phyloP scores from a whole-genome alignment of 2,113 vertebrate genomes.

The Engystomops pustulosus region DNA sequence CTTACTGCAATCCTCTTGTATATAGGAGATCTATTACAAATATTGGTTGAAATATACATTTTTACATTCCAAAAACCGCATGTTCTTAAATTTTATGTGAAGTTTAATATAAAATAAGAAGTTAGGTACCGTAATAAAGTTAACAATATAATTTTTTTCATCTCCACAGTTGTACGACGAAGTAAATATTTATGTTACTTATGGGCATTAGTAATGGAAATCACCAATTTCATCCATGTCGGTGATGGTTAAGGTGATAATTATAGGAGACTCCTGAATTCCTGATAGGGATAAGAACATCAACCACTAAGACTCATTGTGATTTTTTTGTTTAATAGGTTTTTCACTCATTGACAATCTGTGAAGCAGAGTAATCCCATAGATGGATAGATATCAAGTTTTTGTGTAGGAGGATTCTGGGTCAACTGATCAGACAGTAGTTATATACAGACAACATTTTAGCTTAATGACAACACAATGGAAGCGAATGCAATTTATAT shows the following conservation, averaged over 20 bases:
- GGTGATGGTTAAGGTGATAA: not conserved
- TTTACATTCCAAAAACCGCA: too few relatives aligned
- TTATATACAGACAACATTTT: not conserved
- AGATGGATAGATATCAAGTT: not conserved
- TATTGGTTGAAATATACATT: too few relatives aligned
- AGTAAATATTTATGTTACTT: not conserved
- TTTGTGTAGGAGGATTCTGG: not conserved
- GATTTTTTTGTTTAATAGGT: not conserved
- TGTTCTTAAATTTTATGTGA: too few relatives aligned
- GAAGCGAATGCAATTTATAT: constrained; percentile 19
- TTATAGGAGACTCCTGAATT: constrained; percentile 8
- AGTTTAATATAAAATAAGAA: too few relatives aligned
- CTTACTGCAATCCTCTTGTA: too few relatives aligned
- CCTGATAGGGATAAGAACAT: not conserved
- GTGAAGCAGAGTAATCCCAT: not conserved
- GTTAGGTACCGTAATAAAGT: too few relatives aligned
- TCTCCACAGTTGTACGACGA: too few relatives aligned
- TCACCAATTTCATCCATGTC: not conserved
- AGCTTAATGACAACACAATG: constrained; percentile 9
- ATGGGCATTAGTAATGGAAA: constrained; percentile 11
- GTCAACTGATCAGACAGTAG: not conserved
- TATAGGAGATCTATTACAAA: too few relatives aligned
- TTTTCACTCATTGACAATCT: not conserved
- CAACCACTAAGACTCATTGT: constrained; percentile 24
- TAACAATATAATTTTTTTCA: too few relatives aligned